phyloP scores from a whole-genome alignment of 2,113 vertebrate genomes.

The Porphyrio hochstetteri region DNA sequence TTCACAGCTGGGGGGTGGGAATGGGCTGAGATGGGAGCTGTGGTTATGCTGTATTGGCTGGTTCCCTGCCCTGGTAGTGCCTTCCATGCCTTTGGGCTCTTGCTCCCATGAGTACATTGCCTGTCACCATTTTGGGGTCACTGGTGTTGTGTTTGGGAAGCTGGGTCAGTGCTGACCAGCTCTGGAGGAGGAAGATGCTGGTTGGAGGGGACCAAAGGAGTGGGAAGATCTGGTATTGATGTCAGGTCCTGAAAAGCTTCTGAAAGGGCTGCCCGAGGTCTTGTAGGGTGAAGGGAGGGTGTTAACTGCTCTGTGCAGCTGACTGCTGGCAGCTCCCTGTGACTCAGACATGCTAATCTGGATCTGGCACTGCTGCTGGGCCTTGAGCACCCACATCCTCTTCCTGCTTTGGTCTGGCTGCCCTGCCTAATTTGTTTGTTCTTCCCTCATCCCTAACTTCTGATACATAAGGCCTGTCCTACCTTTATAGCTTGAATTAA shows the following conservation, averaged over 20 bases:
- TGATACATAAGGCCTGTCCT: background rate
- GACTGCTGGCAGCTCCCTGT: background rate
- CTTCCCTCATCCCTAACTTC: background rate
- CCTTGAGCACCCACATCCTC: background rate
- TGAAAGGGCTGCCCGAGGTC: background rate
- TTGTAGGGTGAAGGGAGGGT: background rate
- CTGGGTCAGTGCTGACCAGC: background rate
- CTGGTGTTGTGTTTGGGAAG: background rate
- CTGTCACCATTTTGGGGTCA: rapidly evolving
- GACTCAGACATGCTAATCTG: background rate
- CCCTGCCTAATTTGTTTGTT: background rate
- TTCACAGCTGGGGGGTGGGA: rapidly evolving
- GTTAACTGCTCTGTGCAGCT: background rate
- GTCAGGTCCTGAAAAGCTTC: background rate
- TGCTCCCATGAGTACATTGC: rapidly evolving
- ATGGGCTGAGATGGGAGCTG: background rate
- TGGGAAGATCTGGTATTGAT: background rate
- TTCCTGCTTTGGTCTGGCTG: background rate
- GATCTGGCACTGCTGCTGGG: background rate
- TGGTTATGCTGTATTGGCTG: rapidly evolving
- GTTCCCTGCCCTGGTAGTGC: background rate
- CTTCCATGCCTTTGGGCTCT: background rate
- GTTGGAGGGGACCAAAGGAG: background rate
- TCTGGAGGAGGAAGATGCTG: background rate
- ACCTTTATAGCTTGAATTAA: background rate